Conservation (phyloP, 2,888 invertebrate species). For the Diaperis boleti region DNA sequence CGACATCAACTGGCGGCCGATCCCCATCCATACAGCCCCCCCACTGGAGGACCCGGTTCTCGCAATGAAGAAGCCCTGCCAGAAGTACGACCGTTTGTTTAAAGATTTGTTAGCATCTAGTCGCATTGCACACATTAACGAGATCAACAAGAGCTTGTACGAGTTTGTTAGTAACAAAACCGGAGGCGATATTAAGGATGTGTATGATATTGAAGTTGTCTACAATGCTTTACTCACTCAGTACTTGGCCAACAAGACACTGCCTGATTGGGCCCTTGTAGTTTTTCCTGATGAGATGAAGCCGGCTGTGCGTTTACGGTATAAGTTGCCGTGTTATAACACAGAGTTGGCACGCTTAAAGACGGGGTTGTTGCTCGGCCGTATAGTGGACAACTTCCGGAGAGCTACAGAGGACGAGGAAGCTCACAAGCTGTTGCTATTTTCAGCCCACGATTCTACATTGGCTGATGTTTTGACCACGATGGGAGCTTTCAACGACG, state of each 20-base stretch:
- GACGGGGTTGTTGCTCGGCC: constrained; percentile 73
- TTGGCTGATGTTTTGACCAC: constrained; percentile 77
- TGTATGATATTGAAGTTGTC: constrained; percentile 62
- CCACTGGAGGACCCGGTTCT: constrained; percentile 59
- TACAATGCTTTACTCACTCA: constrained; percentile 78
- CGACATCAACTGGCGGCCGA: constrained; percentile 78
- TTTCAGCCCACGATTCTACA: constrained; percentile 83
- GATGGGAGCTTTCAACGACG: constrained; percentile 72
- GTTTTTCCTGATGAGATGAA: constrained; percentile 5
- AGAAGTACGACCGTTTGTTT: constrained; percentile 72
- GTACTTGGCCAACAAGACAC: constrained; percentile 69
- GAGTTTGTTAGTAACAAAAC: constrained; percentile 66
- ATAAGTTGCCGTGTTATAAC: constrained; percentile 34
- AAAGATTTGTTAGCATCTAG: constrained; percentile 56
- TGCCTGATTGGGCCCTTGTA: constrained; percentile 53
- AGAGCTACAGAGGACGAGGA: constrained; percentile 40
- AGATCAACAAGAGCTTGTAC: constrained; percentile 71
- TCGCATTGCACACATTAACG: constrained; percentile 55
- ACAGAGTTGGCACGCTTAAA: constrained; percentile 68
- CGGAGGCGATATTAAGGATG: constrained; percentile 69
- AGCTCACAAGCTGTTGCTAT: constrained; percentile 74
- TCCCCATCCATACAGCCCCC: constrained; percentile 78
- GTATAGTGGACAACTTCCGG: constrained; percentile 73
- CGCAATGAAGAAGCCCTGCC: constrained; percentile 72
- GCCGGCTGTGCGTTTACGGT: not conserved